Evolutionary conservation across 2,888 invertebrate genomes (phyloP).

Genomic region (Sinhomidia bicolor): DNA sequence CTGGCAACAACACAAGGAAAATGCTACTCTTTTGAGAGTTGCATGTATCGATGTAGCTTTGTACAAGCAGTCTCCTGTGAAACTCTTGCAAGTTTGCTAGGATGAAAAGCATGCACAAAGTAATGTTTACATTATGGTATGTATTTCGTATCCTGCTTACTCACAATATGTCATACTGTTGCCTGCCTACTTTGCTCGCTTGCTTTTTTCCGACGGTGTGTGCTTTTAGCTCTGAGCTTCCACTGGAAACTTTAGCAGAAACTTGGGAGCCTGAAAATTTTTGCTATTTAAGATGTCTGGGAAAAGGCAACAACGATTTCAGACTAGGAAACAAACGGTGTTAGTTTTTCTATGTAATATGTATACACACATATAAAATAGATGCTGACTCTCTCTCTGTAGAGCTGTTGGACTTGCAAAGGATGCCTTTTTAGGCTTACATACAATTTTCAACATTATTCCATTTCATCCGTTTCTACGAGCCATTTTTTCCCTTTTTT

Average conservation of each 20-base stretch:
- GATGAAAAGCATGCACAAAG: not conserved
- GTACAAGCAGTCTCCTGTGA: constrained; percentile 14
- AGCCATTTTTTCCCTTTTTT: constrained; percentile 4
- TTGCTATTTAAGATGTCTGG: constrained; percentile 45
- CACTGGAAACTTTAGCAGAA: constrained; percentile 24
- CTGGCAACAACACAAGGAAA: not conserved
- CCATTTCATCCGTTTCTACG: constrained; percentile 5
- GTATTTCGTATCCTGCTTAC: constrained; percentile 18
- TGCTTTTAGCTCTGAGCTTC: not conserved
- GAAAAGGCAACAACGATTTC: constrained; percentile 19
- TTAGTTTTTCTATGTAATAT: no score
- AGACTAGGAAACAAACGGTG: not conserved
- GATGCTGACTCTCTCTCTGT: constrained; percentile 5
- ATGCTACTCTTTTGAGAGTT: not conserved
- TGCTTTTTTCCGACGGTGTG: not conserved
- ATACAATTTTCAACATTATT: constrained; percentile 26
- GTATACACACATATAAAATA: no score
- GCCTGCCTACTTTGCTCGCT: no score
- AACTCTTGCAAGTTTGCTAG: constrained; percentile 22
- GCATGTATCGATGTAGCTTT: not conserved
- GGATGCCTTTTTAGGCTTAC: constrained; percentile 18
- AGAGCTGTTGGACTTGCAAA: constrained; percentile 24
- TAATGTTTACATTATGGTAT: constrained; percentile 34
- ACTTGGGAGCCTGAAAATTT: constrained; percentile 42
- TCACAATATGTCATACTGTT: not conserved